Conservation (phyloP, 2,888 invertebrate genomes). For the Coelopa pilipes region DNA sequence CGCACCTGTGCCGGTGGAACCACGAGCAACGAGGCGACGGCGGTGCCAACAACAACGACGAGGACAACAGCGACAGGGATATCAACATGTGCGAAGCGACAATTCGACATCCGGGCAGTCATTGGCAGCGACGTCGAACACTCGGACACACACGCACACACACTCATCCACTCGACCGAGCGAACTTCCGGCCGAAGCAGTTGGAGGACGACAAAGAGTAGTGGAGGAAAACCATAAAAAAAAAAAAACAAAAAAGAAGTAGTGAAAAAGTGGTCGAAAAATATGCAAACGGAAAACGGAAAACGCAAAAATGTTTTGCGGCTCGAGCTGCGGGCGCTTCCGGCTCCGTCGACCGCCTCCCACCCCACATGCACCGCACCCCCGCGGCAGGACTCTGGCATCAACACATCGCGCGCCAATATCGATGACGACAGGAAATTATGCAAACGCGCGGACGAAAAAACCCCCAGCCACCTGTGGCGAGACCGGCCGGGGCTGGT, state of each 20-base stretch:
- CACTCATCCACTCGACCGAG: too few species aligned
- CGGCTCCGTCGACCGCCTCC: constrained; percentile 30
- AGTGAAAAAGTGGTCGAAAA: constrained; percentile 13
- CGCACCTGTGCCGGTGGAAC: constrained; percentile 29
- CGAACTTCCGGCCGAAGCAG: background rate
- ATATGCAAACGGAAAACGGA: constrained; percentile 32
- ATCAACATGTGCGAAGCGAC: constrained; percentile 33
- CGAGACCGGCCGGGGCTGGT: background rate
- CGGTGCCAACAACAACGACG: constrained; percentile 11
- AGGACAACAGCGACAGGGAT: constrained; percentile 8
- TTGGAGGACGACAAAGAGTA: background rate
- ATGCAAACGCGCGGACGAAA: constrained; percentile 62
- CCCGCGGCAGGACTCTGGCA: constrained; percentile 44
- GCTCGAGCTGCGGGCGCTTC: constrained; percentile 51
- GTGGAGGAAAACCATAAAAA: background rate
- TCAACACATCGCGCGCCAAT: constrained; percentile 52
- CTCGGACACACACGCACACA: too few species aligned
- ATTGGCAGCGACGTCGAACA: background rate
- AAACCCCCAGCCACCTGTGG: constrained; percentile 6
- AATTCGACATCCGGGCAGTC: constrained; percentile 33
- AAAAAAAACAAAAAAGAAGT: constrained; percentile 25
- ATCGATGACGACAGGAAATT: constrained; percentile 64
- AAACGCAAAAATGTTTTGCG: constrained; percentile 48
- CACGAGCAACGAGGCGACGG: background rate
- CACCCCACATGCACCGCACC: background rate